Percentiles rank a stretch among this genome's conserved stretches.
Evolutionary conservation across 2,797 vertebrate species (phyloP).

Genomic region (Anisognathus igniventris): DNA sequence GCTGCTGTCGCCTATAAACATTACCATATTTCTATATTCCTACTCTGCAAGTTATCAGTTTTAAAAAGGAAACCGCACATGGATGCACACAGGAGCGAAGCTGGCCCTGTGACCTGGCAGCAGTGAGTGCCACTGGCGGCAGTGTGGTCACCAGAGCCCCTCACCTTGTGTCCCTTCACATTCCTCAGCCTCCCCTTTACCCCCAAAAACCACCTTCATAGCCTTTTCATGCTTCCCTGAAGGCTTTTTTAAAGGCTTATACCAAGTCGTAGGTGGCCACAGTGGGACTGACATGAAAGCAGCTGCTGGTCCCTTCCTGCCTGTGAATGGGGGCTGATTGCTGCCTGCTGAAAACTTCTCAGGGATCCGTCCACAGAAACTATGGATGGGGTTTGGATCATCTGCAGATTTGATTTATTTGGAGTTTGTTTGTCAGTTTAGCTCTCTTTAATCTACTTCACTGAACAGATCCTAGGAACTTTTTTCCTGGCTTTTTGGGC

Average conservation of each 20-base stretch:
- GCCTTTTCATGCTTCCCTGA: neutral
- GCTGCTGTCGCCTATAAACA: neutral
- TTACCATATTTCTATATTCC: neutral
- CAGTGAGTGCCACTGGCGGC: accelerated
- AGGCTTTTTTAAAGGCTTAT: neutral
- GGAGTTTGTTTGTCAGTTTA: neutral
- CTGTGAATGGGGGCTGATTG: neutral
- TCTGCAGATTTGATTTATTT: neutral
- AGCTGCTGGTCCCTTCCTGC: neutral
- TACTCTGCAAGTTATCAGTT: neutral
- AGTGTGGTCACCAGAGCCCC: neutral
- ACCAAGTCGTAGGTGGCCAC: neutral
- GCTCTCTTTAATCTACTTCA: neutral
- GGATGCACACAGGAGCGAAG: accelerated
- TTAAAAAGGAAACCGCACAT: neutral
- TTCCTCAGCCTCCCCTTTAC: neutral
- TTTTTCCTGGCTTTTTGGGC: neutral
- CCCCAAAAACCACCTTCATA: neutral
- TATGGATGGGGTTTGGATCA: neutral
- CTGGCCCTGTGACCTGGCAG: neutral
- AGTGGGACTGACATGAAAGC: neutral
- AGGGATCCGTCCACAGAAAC: neutral
- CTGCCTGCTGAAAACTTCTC: neutral
- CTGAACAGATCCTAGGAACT: neutral
- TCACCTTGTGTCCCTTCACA: accelerated